A percentile compares a stretch with the other conserved stretches of the same genome.
phyloP scores from a whole-genome alignment of 2,797 vertebrate genomes.

The Microhierax caerulescens region DNA sequence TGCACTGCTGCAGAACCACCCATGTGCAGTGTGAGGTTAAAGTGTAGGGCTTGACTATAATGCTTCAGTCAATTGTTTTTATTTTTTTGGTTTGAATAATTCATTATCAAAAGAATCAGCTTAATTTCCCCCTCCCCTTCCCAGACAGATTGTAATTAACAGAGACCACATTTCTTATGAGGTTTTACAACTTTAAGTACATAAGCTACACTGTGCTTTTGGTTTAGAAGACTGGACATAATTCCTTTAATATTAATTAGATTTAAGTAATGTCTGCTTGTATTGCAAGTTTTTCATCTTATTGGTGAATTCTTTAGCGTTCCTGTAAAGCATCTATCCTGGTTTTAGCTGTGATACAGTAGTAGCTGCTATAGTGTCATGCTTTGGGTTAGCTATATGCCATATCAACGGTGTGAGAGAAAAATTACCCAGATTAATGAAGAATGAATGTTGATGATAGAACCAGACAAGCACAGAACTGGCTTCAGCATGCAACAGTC shows the following conservation, averaged over 20 bases:
- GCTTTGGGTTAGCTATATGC: not conserved
- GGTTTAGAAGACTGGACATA: not conserved
- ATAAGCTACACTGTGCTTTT: not conserved
- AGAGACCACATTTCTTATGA: not conserved
- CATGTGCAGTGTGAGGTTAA: not conserved
- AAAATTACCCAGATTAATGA: not conserved
- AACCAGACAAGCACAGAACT: not conserved
- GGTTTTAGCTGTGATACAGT: not conserved
- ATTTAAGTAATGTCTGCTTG: not conserved
- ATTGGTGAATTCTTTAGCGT: not conserved
- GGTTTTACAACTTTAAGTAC: not conserved
- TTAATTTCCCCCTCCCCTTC: not conserved
- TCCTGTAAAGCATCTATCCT: not conserved
- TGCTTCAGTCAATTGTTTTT: not conserved
- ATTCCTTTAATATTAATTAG: not conserved
- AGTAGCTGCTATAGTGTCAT: not conserved
- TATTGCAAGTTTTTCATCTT: not conserved
- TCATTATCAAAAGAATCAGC: not conserved
- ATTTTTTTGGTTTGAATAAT: conserved; percentile 7
- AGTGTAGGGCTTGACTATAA: not conserved
- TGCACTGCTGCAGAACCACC: not conserved
- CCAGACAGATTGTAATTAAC: not conserved
- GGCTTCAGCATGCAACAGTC: not conserved
- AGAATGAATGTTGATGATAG: not conserved
- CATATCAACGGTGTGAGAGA: not conserved